Evolutionary conservation across 2,113 vertebrate species (phyloP), one percentile per base, ranked within the genome.

Genomic region (Microcebus murinus): DNA sequence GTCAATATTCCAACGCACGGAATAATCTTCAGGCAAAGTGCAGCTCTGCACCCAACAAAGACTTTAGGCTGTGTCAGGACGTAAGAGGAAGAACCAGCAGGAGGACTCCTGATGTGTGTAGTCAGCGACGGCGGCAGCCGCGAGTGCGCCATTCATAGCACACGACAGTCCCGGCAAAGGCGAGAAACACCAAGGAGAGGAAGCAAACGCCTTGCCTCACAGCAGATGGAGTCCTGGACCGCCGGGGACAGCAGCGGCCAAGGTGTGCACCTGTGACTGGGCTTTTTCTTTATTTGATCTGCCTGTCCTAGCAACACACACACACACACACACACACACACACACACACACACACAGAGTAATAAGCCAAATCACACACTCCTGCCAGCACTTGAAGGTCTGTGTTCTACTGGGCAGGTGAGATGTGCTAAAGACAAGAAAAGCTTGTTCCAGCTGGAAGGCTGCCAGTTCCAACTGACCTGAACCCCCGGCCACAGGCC

Each of bases 31-130:
- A 77, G 90, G 94, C 71, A 4, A 86, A 77, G 80, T 3, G 18
- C 39, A 68, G 79, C 34, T 20, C 86, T 86, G 21, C 0, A 0
- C 82, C 79, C 73, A 63, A 42, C 25, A 71, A 76, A 68, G 95
- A 94, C 96, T 57, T 71, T 9, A 15, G 90, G 93, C 79, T 29
- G n/a, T 23, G 68, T 95, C 80, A 23, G 93, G 90, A 55, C 2
- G 1, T 27, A 61, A 59, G 96, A 50, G 68, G 94, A 23, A 74
- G 61, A 45, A 59, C 36, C 80, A 86, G 91, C 93, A 63, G 70
- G 68, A 95, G 96, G 91, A 81, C 74, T 96, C 89, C 39, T 2
- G 92, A 36, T 57, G 45, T 73, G 48, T 31, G 45, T 17, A 63
- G 94, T 55, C 36, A 52, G 81, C 1, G 36, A 59, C 55, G 57